Evolutionary conservation across 2,797 vertebrate species (phyloP).

Genomic region (Neostethus bicornis): DNA sequence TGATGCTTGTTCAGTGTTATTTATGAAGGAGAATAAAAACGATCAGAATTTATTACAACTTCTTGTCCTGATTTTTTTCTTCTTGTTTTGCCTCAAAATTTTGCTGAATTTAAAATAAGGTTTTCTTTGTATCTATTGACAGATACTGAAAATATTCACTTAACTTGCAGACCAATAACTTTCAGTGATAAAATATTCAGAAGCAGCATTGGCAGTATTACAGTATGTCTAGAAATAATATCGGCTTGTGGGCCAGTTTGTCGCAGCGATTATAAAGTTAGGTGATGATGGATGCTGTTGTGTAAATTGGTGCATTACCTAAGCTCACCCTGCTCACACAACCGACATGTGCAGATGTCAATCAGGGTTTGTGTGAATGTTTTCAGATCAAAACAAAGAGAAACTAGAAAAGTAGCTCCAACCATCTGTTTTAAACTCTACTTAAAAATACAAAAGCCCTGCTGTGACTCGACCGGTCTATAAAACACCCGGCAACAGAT

Average conservation of each 20-base stretch:
- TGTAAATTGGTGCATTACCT: slow-evolving; percentile 52
- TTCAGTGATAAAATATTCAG: slow-evolving; percentile 51
- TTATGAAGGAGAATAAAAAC: slow-evolving; percentile 79
- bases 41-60: slow-evolving; percentile 62
- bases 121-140: slow-evolving; percentile 14
- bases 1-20: slow-evolving; percentile 84
- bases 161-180: slow-evolving; percentile 50
- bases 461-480: slow-evolving; percentile 14
- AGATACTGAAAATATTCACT: slow-evolving; percentile 36
- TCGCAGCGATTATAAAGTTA: slow-evolving; percentile 63
- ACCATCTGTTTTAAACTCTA: slow-evolving; percentile 13
- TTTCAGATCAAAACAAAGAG: slow-evolving; percentile 18
- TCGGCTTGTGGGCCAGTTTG: slow-evolving; percentile 67
- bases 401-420: slow-evolving; percentile 15
- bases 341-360: slow-evolving; percentile 36
- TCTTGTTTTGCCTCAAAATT: background rate
- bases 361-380: slow-evolving; percentile 25
- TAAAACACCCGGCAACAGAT: slow-evolving; percentile 31
- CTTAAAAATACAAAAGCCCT: slow-evolving; percentile 20
- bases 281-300: slow-evolving; percentile 59
- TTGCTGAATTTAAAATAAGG: background rate
- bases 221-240: slow-evolving; percentile 56
- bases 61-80: slow-evolving; percentile 3
- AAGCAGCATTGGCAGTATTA: slow-evolving; percentile 25
- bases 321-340: slow-evolving; percentile 61